Base-by-base conservation (phyloP, 2,797 vertebrate genomes). In the Lagocephalus sceleratus region DNA sequence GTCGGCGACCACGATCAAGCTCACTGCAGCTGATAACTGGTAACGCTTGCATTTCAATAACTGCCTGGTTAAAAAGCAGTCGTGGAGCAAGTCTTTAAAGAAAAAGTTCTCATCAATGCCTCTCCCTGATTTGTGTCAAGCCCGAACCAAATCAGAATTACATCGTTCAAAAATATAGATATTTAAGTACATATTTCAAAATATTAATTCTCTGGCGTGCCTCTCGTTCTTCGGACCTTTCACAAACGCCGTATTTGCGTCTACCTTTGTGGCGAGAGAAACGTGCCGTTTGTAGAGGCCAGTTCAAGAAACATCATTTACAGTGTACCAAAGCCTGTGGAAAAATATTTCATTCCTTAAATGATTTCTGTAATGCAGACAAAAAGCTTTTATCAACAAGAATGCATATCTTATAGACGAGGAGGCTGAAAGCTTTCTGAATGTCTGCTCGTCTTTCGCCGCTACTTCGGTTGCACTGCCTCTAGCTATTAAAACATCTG, bases 251-350 rank as follows among this genome's bases (percentile, higher is more conserved):
- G 84, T 82, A 78, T 80, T 72, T 71, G 60, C 46, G 57, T 49
- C 54, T 77, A 60, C 82, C 68, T 76, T 82, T 75, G 58, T 72
- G 68, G 63, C 82, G 67, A 64, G 76, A 73, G 75, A 82, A 78
- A 77, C 58, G 66, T 86, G 78, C 85, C 81, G 77, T 86, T 77
- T 66, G 60, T 73, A 53, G 66, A 79, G 68, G 76, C 77, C 56
- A 50, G 73, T 74, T 77, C 76, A 76, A 85, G 75, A 81, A 78
- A 68, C 54, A 68, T 81, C 49, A 59, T 85, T 79, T 85, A 86
- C 86, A 88, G 83, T 88, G 79, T 83, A 83, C 77, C 80, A 81
- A 86, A 85, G 82, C 76, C 32, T 66, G 71, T 81, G 81, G 77
- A 83, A 84, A 86, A 65, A 85, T 79, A 84, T 65, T 55, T 25